A percentile compares a stretch with the other conserved stretches of the same genome.
Evolutionary conservation across 1,140 invertebrate genomes (phyloP).

Genomic region (Acromyrmex heyeri): DNA sequence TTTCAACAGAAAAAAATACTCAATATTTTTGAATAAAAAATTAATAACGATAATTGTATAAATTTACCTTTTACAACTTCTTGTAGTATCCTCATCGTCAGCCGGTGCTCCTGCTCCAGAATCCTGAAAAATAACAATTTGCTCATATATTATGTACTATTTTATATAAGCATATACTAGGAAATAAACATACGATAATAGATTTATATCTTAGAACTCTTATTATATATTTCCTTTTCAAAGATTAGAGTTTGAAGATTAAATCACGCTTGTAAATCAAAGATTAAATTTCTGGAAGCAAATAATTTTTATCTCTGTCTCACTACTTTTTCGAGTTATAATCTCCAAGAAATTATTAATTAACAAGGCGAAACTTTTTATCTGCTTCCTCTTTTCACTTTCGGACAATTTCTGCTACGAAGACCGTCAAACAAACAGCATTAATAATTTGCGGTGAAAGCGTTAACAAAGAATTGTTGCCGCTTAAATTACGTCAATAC

Average conservation of each 20-base stretch:
- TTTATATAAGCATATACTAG: background rate
- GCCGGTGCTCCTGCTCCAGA: constrained; percentile 85
- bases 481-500: constrained; percentile 47
- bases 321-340: background rate
- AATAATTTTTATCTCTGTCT: background rate
- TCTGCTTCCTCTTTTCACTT: constrained; percentile 37
- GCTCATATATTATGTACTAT: too few species aligned
- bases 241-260: background rate
- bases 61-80: constrained; percentile 86
- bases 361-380: constrained; percentile 5
- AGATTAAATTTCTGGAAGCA: background rate
- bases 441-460: constrained; percentile 57
- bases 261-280: background rate
- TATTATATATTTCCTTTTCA: background rate
- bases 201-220: background rate
- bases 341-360: constrained; percentile 27
- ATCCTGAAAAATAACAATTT: constrained; percentile 81
- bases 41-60: background rate
- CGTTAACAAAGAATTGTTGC: constrained; percentile 22
- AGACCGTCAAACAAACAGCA: constrained; percentile 1
- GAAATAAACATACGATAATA: constrained; percentile 4
- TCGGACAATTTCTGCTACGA: background rate
- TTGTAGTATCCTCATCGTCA: constrained; percentile 85
- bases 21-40: background rate
- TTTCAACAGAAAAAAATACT: background rate